Conservation (phyloP, 30 jellyfish, hydroid and myxozoan species). For the Pelagia noctiluca region DNA sequence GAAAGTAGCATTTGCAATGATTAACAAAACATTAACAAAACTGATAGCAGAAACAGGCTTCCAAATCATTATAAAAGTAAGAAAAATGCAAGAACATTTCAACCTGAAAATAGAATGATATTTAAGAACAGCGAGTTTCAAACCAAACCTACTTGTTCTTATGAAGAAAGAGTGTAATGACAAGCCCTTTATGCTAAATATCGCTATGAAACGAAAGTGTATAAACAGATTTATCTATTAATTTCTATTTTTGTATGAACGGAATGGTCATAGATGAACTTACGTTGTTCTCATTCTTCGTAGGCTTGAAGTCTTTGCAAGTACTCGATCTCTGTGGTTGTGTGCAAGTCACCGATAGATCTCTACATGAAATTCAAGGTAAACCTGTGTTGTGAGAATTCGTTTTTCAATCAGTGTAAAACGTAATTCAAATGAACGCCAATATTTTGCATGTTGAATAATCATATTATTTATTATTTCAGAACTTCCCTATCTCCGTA, state of each 20-base stretch:
- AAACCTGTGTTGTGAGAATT: not conserved
- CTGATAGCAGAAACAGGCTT: too few species aligned
- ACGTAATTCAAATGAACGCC: not conserved
- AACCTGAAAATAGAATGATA: too few species aligned
- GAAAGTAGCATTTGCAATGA: too few species aligned
- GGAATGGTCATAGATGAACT: too few species aligned
- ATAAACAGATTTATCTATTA: not conserved
- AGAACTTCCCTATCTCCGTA: constrained; percentile 34
- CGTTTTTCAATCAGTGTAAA: not conserved
- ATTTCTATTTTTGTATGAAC: constrained; percentile 40
- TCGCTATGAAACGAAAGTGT: not conserved
- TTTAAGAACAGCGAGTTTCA: too few species aligned
- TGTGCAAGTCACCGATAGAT: constrained; percentile 44
- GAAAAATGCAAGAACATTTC: too few species aligned
- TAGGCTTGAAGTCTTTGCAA: constrained; percentile 57
- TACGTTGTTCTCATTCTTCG: constrained; percentile 23
- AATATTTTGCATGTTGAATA: not conserved
- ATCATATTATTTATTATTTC: not conserved
- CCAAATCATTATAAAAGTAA: too few species aligned
- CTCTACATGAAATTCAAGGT: constrained; percentile 44
- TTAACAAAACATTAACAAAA: too few species aligned
- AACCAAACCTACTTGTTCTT: too few species aligned
- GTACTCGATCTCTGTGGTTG: constrained; percentile 48
- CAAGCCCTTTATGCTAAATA: not conserved
- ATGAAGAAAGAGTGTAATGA: too few species aligned